A percentile compares a stretch with the other conserved stretches of the same genome.
Conservation (phyloP, 2,797 vertebrate genomes). For the Phyllotis vaccarum region DNA sequence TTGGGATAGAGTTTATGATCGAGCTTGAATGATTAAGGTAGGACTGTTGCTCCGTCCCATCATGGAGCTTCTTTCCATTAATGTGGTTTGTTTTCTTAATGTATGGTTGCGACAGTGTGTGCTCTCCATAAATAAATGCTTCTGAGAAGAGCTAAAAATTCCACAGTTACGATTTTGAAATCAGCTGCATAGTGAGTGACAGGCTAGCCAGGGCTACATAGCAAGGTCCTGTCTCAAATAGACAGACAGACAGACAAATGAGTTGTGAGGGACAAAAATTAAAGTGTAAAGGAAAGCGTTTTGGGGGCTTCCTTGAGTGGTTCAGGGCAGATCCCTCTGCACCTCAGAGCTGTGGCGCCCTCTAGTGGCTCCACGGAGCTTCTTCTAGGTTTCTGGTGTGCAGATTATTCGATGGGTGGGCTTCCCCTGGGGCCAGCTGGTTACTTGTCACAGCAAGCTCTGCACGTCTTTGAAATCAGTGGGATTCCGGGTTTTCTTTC, state of each 20-base stretch:
- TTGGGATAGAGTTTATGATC: conserved; percentile 33
- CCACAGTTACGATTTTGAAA: not conserved
- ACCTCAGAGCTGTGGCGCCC: conserved; percentile 69
- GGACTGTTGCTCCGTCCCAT: not conserved
- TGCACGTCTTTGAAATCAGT: conserved; percentile 63
- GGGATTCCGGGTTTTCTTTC: conserved; percentile 50
- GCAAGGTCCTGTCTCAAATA: not conserved
- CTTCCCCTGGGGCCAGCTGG: not conserved
- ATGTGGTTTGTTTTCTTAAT: conserved; percentile 7
- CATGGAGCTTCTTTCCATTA: not conserved
- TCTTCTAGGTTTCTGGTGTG: not conserved
- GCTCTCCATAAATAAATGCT: not conserved
- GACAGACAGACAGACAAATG: not conserved
- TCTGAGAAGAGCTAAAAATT: not conserved
- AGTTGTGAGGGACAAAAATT: not conserved
- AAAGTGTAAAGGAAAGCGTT: not conserved
- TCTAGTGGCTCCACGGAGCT: conserved; percentile 72
- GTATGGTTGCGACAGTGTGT: not conserved
- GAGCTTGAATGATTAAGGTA: conserved; percentile 23
- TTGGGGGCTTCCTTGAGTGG: not conserved
- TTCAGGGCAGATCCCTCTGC: not conserved
- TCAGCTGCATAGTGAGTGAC: not conserved
- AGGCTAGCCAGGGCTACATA: not conserved
- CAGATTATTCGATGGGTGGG: not conserved
- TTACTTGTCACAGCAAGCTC: not conserved